A percentile compares a stretch with the other conserved stretches of the same genome.
Evolutionary conservation across 1,140 invertebrate genomes (phyloP).

Genomic region (Drosophila takahashii): DNA sequence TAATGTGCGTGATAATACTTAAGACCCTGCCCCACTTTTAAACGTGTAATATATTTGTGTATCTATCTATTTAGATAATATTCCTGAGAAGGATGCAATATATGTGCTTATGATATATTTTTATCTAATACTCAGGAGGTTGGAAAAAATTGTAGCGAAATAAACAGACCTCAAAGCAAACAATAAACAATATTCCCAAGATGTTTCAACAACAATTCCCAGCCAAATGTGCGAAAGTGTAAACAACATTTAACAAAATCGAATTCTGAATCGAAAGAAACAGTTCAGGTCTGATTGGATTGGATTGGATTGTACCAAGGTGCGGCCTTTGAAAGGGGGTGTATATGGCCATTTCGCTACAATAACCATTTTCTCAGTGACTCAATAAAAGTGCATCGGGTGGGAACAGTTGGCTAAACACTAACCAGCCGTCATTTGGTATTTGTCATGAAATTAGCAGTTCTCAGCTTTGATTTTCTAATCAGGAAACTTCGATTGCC

Average conservation of each 20-base stretch:
- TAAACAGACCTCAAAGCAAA: slow-evolving; percentile 62
- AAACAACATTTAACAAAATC: slow-evolving; percentile 49
- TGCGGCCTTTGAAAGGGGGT: slow-evolving; percentile 5
- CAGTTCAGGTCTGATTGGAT: not conserved
- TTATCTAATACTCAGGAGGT: slow-evolving; percentile 8
- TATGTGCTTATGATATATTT: slow-evolving; percentile 5
- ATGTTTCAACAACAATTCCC: slow-evolving; percentile 54
- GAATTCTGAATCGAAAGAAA: slow-evolving; percentile 15
- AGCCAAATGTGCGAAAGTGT: slow-evolving; percentile 63
- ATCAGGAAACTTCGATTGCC: not conserved
- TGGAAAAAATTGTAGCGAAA: slow-evolving; percentile 31
- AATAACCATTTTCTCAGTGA: slow-evolving; percentile 23
- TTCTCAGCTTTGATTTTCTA: not conserved
- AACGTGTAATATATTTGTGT: not conserved
- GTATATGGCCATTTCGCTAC: slow-evolving; percentile 4
- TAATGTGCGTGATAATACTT: slow-evolving; percentile 46
- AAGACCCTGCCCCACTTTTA: not conserved
- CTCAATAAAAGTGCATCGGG: slow-evolving; percentile 33
- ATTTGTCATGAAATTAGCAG: slow-evolving; percentile 15
- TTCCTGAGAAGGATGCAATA: not conserved
- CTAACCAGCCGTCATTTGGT: not conserved
- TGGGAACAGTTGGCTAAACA: slow-evolving; percentile 27
- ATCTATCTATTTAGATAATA: not conserved
- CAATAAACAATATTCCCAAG: slow-evolving; percentile 61
- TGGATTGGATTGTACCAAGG: not conserved